phyloP scores from a whole-genome alignment of 2,888 invertebrate species.

The Oscheius sp. region DNA sequence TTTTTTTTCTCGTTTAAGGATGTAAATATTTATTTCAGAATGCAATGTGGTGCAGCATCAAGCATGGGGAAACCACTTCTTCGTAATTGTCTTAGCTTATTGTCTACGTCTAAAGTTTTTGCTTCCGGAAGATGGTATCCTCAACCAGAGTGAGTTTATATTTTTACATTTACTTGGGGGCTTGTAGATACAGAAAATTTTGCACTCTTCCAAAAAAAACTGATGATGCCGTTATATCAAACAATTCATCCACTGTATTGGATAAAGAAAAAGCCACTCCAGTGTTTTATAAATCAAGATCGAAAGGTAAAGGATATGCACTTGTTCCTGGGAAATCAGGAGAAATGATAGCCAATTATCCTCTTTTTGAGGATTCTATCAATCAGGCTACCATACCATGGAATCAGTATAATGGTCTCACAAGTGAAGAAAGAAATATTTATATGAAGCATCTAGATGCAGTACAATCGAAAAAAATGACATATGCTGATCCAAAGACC shows the following conservation, averaged over 20 bases:
- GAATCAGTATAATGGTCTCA: constrained; percentile 58
- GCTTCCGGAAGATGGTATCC: constrained; percentile 68
- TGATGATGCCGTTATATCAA: not conserved
- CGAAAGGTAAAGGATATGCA: constrained; percentile 37
- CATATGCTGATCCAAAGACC: constrained; percentile 60
- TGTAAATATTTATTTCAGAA: constrained; percentile 1
- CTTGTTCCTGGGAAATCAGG: constrained; percentile 55
- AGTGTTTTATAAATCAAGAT: constrained; percentile 55
- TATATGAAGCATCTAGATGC: constrained; percentile 65
- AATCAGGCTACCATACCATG: constrained; percentile 54
- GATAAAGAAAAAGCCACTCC: constrained; percentile 37
- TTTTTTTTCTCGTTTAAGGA: not conserved
- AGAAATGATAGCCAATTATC: constrained; percentile 65
- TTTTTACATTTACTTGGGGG: not conserved
- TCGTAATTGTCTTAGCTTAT: not conserved
- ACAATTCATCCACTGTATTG: not conserved
- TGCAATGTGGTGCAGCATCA: constrained; percentile 18
- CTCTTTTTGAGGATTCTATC: constrained; percentile 66
- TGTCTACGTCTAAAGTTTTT: constrained; percentile 10
- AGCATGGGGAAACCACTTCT: not conserved
- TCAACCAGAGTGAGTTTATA: constrained; percentile 63
- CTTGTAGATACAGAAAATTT: not conserved
- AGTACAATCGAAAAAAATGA: constrained; percentile 60
- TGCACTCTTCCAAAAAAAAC: not conserved
- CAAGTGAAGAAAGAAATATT: constrained; percentile 59